Conservation (phyloP, 2,888 invertebrate genomes). For the Vanessa cardui region DNA sequence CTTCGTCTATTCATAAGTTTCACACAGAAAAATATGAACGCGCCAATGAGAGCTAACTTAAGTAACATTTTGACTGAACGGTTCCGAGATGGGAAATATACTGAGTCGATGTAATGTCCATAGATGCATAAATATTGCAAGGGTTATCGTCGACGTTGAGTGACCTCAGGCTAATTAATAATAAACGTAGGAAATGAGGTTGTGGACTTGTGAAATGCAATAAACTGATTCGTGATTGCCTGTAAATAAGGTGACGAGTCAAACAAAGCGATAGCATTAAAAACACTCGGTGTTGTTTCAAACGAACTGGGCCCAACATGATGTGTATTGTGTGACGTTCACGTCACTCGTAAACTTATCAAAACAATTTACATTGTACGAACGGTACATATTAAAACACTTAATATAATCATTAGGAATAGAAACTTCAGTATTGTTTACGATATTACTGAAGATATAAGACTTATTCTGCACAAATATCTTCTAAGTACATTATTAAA, state of each 20-base stretch:
- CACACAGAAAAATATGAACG: slow-evolving; percentile 65
- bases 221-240: slow-evolving; percentile 28
- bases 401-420: not conserved
- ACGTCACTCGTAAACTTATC: not conserved
- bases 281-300: slow-evolving; percentile 16
- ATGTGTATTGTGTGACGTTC: not conserved
- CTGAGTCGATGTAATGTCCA: slow-evolving; percentile 42
- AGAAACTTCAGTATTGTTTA: not conserved
- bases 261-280: slow-evolving; percentile 24
- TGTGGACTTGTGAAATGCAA: slow-evolving; percentile 50
- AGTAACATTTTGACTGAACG: slow-evolving; percentile 62
- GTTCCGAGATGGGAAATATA: slow-evolving; percentile 45
- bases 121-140: slow-evolving; percentile 41
- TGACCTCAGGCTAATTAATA: slow-evolving; percentile 35
- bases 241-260: slow-evolving; percentile 44
- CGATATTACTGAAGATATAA: not conserved
- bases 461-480: not conserved
- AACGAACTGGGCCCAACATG: not conserved
- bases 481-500: no score
- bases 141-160: slow-evolving; percentile 46
- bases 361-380: slow-evolving; percentile 7
- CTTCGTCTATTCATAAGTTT: slow-evolving; percentile 60
- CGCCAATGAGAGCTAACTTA: slow-evolving; percentile 69
- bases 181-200: slow-evolving; percentile 49
- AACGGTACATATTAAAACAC: not conserved